These are phyloP conservation scores for Keiferia lycopersicella DNA, from an alignment of 2,888 invertebrate genomes.

Conservation along the genomic window DNA sequence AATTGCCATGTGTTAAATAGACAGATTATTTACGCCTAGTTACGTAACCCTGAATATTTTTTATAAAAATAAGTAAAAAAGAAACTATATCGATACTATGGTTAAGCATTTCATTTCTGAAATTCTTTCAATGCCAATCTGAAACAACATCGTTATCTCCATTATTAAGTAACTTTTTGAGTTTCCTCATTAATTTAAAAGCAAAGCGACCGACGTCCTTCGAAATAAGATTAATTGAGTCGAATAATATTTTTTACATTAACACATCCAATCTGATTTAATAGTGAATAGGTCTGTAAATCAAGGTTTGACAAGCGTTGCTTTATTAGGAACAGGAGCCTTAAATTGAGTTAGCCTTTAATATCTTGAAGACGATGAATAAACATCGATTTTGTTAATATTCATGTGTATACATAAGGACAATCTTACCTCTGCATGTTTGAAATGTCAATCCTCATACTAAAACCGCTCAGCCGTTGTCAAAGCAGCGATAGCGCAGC, in stretches of 20 bases:
- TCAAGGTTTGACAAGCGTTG: neutral
- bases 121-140: neutral
- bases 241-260: neutral
- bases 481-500: too few relatives aligned
- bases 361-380: neutral
- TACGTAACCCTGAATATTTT: too few relatives aligned
- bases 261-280: neutral
- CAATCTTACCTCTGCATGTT: neutral
- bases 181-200: neutral
- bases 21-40: too few relatives aligned
- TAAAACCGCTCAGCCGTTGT: too few relatives aligned
- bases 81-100: too few relatives aligned
- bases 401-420: constrained; percentile 9
- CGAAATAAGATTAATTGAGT: neutral
- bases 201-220: constrained; percentile 2
- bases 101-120: neutral
- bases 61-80: too few relatives aligned
- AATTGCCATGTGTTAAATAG: too few relatives aligned
- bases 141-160: neutral
- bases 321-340: neutral
- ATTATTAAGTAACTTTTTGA: neutral
- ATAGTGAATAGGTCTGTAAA: neutral
- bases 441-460: too few relatives aligned
- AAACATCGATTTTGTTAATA: constrained; percentile 15
- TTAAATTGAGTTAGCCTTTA: neutral